Conservation (phyloP, 1,140 invertebrate genomes). For the Camponotus pennsylvanicus region DNA sequence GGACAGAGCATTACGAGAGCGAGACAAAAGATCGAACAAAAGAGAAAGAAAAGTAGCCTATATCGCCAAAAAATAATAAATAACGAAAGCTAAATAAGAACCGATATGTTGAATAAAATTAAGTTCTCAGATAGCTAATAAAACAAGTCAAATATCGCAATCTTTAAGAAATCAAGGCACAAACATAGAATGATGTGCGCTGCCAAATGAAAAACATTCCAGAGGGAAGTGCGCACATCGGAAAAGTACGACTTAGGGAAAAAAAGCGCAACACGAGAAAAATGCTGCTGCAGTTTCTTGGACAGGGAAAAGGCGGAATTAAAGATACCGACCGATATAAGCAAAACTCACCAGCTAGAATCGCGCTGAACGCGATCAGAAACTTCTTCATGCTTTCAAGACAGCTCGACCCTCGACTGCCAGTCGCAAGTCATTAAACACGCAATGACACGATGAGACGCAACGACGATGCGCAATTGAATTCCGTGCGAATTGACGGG, state of each 20-base stretch:
- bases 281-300: background rate
- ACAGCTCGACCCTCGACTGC: background rate
- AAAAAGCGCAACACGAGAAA: background rate
- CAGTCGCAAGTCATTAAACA: background rate
- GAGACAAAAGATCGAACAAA: conserved; percentile 10
- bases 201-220: conserved; percentile 9
- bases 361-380: conserved; percentile 80
- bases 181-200: background rate
- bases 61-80: background rate
- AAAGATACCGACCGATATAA: background rate
- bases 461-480: background rate
- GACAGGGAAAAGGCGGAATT: conserved; percentile 28
- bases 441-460: background rate
- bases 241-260: background rate
- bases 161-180: background rate
- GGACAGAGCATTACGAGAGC: background rate
- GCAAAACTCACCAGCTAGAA: conserved; percentile 79
- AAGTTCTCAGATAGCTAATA: background rate
- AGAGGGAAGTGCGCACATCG: conserved; percentile 4
- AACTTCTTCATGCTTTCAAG: conserved; percentile 78
- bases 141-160: background rate
- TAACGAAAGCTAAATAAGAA: background rate
- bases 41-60: background rate
- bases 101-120: background rate
- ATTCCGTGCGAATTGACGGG: background rate